Percentiles rank a stretch among this genome's conserved stretches.
phyloP scores from a whole-genome alignment of 2,113 vertebrate species.

The Hippopotamus amphibius region DNA sequence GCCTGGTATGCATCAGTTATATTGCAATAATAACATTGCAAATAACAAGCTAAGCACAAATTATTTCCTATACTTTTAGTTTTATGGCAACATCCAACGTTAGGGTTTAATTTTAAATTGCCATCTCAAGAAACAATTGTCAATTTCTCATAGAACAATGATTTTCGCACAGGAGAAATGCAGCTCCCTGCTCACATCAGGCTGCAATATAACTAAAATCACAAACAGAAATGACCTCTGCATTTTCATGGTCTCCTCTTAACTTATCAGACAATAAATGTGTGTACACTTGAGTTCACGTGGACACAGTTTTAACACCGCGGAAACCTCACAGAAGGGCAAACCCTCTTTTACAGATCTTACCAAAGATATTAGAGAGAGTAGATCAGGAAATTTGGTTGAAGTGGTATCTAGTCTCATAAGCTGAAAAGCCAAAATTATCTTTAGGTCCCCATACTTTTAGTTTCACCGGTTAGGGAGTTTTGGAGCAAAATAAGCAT shows the following conservation, averaged over 20 bases:
- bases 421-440: not conserved
- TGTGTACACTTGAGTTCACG: not conserved
- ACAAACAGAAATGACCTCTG: not conserved
- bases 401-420: not conserved
- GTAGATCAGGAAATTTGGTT: not conserved
- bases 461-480: not conserved
- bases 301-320: not conserved
- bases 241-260: not conserved
- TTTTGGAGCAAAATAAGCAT: not conserved
- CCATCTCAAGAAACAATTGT: not conserved
- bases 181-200: not conserved
- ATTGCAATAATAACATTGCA: not conserved
- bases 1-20: not conserved
- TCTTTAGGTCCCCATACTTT: not conserved
- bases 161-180: not conserved
- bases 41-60: not conserved
- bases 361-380: not conserved
- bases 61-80: not conserved
- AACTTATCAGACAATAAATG: not conserved
- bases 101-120: constrained; percentile 1
- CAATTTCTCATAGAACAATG: not conserved
- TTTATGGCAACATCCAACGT: not conserved
- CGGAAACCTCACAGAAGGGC: not conserved
- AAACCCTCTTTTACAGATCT: rapidly evolving
- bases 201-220: not conserved